phyloP scores from a whole-genome alignment of 2,113 vertebrate species.

The Rhinopomastus cyanomelas region DNA sequence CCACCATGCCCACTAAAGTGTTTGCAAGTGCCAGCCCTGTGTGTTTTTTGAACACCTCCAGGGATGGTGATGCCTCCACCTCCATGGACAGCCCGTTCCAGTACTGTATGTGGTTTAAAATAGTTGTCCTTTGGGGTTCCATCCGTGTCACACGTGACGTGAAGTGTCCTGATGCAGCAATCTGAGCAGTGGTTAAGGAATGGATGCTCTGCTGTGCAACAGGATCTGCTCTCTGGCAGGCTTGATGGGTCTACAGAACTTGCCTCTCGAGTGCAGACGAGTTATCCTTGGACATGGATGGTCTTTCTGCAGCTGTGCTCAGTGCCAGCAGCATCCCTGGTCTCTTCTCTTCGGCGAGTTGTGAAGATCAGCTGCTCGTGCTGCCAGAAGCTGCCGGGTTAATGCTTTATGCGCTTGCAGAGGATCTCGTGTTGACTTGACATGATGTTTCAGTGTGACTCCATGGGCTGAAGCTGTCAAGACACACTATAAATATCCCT shows the following conservation, averaged over 20 bases:
- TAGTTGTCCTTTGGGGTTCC: neutral
- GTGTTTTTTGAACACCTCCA: too few relatives aligned
- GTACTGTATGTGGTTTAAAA: neutral
- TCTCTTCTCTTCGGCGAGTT: neutral
- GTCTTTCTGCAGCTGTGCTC: neutral
- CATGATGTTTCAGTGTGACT: neutral
- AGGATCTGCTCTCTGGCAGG: neutral
- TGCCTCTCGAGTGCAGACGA: neutral
- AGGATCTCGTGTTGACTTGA: constrained; percentile 21
- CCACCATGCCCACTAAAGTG: too few relatives aligned
- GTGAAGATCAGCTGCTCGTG: neutral
- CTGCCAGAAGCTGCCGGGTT: constrained; percentile 5
- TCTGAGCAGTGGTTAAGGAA: neutral
- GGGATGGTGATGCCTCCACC: too few relatives aligned
- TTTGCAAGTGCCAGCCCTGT: too few relatives aligned
- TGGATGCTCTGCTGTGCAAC: neutral
- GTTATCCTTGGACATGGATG: neutral
- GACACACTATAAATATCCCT: constrained; percentile 39
- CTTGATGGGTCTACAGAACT: neutral
- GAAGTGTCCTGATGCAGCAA: neutral
- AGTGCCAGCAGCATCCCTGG: neutral
- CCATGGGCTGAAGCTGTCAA: constrained; percentile 50
- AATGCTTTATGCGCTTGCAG: neutral
- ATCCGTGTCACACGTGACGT: accelerated
- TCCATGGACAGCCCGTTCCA: too few relatives aligned